phyloP scores from a whole-genome alignment of 2,888 invertebrate species.

The Patella caerulea region DNA sequence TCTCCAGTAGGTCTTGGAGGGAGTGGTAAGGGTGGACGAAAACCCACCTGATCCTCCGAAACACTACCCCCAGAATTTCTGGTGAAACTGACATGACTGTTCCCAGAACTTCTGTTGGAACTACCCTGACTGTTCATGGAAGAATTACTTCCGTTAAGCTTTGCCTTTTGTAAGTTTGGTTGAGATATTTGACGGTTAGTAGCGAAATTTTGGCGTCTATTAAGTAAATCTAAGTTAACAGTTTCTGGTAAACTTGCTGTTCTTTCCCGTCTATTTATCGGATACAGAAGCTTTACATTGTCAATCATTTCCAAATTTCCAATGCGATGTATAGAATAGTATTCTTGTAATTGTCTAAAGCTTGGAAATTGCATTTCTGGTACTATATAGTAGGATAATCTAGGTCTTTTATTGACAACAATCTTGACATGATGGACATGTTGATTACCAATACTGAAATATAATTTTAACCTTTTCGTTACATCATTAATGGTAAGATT shows the following conservation, averaged over 20 bases:
- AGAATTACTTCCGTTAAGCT: not conserved
- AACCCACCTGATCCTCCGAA: conserved; percentile 27
- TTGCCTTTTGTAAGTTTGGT: not conserved
- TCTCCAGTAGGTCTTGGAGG: conserved; percentile 18
- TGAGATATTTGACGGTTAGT: not conserved
- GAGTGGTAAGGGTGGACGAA: conserved; percentile 43
- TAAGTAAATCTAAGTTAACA: not conserved
- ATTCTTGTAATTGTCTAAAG: conserved; percentile 27
- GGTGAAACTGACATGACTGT: no score
- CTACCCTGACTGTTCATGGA: no score
- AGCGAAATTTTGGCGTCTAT: no score
- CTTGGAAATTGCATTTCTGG: conserved; percentile 18
- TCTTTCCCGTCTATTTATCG: conserved; percentile 14
- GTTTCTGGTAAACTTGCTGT: not conserved
- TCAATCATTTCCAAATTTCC: conserved; percentile 28
- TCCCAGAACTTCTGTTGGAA: no score
- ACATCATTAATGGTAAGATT: no score
- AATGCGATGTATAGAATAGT: conserved; percentile 25
- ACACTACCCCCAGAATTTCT: not conserved
- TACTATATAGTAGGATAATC: conserved; percentile 22
- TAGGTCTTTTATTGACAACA: not conserved
- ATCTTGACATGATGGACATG: not conserved
- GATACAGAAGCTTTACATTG: conserved; percentile 26
- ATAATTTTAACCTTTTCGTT: not conserved
- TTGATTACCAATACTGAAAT: conserved; percentile 1